Evolutionary conservation across 2,797 vertebrate genomes (phyloP).

Genomic region (Brachyrhaphis roseni): DNA sequence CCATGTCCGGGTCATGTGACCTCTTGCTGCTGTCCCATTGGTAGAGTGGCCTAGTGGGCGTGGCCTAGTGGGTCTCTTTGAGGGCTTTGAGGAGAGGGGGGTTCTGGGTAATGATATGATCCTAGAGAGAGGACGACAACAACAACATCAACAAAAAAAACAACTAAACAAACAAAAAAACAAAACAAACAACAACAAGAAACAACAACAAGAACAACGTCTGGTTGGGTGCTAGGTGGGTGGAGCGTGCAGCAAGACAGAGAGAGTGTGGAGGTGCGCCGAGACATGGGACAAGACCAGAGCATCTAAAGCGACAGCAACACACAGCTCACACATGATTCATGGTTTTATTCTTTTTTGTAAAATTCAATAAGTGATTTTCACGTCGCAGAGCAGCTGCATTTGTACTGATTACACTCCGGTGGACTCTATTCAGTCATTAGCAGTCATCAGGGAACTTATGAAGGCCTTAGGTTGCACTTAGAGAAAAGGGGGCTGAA

Average conservation of each 20-base stretch:
- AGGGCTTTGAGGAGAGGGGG: constrained; percentile 99
- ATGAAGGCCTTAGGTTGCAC: too few relatives aligned
- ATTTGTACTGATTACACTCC: too few relatives aligned
- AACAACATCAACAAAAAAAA: constrained; percentile 92
- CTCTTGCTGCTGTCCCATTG: constrained; percentile 96
- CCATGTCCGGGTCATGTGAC: constrained; percentile 94
- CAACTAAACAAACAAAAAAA: constrained; percentile 80
- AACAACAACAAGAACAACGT: constrained; percentile 55
- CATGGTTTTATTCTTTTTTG: background rate
- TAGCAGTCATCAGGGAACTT: too few relatives aligned
- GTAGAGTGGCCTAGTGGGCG: constrained; percentile 88
- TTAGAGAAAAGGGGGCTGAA: too few relatives aligned
- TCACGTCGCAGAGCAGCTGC: background rate
- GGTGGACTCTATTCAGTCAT: too few relatives aligned
- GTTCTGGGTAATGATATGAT: constrained; percentile 99
- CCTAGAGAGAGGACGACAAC: constrained; percentile 99
- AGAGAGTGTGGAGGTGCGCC: constrained; percentile 64
- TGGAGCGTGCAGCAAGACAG: constrained; percentile 70
- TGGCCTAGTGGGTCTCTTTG: constrained; percentile 99
- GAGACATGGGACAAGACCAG: constrained; percentile 52
- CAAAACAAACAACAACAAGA: constrained; percentile 85
- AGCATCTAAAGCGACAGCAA: constrained; percentile 46
- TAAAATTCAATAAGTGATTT: background rate
- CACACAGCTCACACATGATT: background rate
- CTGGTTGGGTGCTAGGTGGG: constrained; percentile 78